Evolutionary conservation across 2,888 invertebrate genomes (phyloP), one percentile per base, ranked within the genome.

Genomic region (Catocala nupta): DNA sequence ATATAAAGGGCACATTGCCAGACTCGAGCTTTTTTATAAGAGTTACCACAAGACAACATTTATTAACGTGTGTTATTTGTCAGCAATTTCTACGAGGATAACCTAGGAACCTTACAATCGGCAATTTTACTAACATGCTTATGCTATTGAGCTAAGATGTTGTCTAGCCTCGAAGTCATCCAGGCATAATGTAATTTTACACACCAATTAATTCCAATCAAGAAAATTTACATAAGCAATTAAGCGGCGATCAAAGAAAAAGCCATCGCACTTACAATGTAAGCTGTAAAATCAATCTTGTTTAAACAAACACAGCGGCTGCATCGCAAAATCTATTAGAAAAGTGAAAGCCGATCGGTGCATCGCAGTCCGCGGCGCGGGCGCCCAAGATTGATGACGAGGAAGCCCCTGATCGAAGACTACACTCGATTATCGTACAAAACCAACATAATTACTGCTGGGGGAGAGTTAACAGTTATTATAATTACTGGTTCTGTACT

Each of bases 301-400:
- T 68, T 61, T 33, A 72, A 65, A 65, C 61, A 59, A 45, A 44
- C 43, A 60, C 62, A 56, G 64, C 59, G 52, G 64, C 58, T 56
- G 57, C 63, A 63, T 58, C 68, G 57, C 63, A 43, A 60, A 58
- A 51, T 60, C 58, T 60, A 60, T 71, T 69, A 71, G 62, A 79
- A 77, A 78, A 80, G 81, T 78, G 82, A 82, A 82, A 82, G 81
- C 66, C 54, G 60, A 63, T 63, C 74, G 71, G 66, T 48, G 67
- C 68, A 73, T 69, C 73, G 58, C 59, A 48, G 50, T 65, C 61
- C 53, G 25, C 48, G 45, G 50, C 58, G 42, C 62, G 45, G 45
- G 47, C 58, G 42, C 62, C 59, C 63, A 78, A 82, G 82, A 82
- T 80, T 81, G 75, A 82, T 82, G 71, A 74, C 69, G 68, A 76